A percentile compares a stretch with the other conserved stretches of the same genome.
Evolutionary conservation across 2,113 vertebrate genomes (phyloP).

Genomic region (Charadrius vociferus): DNA sequence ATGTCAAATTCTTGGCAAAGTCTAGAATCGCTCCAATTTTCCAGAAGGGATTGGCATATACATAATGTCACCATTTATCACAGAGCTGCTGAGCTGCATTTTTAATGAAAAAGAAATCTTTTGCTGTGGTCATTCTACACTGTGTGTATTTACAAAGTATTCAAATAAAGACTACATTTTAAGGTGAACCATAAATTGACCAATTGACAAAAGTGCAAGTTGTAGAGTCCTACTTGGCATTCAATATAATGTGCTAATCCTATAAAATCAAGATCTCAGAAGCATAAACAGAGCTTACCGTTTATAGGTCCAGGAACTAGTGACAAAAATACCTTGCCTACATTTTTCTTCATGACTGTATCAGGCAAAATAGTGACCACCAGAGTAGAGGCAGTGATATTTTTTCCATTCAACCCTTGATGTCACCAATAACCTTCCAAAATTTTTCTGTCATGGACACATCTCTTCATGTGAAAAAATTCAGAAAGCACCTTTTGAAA

Average conservation of each 20-base stretch:
- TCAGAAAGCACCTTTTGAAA: neutral
- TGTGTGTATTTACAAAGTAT: neutral
- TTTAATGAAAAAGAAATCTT: constrained; percentile 3
- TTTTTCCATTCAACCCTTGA: neutral
- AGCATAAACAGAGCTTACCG: neutral
- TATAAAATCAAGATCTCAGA: neutral
- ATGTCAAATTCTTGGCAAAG: constrained; percentile 42
- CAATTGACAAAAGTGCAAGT: neutral
- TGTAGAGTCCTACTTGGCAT: neutral
- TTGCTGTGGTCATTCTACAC: neutral
- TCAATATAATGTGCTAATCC: neutral
- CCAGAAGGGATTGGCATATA: constrained; percentile 9
- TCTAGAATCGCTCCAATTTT: constrained; percentile 30
- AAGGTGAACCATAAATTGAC: neutral
- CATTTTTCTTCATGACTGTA: neutral
- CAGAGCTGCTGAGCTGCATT: constrained; percentile 18
- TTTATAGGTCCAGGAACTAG: neutral
- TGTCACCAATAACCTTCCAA: neutral
- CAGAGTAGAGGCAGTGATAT: neutral
- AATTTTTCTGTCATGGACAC: neutral
- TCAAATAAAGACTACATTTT: constrained; percentile 1
- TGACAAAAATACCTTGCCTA: neutral
- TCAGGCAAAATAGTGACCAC: neutral
- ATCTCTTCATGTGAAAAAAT: neutral
- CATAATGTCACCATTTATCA: constrained; percentile 26